A percentile compares a stretch with the other conserved stretches of the same genome.
phyloP scores from a whole-genome alignment of 1,140 invertebrate species.

The Oscheius sp. region DNA sequence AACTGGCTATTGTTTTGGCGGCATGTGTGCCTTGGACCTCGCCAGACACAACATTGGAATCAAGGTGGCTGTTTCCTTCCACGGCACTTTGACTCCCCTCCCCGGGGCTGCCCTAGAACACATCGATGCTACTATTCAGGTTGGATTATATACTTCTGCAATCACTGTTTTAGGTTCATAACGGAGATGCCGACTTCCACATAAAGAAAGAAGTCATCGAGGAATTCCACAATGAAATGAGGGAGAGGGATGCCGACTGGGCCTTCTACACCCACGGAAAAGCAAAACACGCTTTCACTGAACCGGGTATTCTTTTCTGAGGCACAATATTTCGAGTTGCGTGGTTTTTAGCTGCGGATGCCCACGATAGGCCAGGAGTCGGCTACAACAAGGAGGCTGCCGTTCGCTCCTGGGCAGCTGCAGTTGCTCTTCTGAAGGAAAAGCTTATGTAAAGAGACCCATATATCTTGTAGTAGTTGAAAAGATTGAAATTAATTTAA shows the following conservation, averaged over 20 bases:
- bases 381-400: conserved; percentile 24
- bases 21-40: conserved; percentile 52
- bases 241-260: conserved; percentile 49
- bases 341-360: conserved; percentile 23
- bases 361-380: conserved; percentile 23
- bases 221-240: conserved; percentile 47
- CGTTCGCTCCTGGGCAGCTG: conserved; percentile 16
- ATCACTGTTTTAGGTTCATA: conserved; percentile 44
- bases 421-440: conserved; percentile 1
- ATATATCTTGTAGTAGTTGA: too few species aligned
- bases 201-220: conserved; percentile 28
- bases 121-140: conserved; percentile 32
- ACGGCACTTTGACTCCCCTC: conserved; percentile 49
- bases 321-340: not conserved
- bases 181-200: conserved; percentile 52
- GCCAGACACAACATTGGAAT: conserved; percentile 45
- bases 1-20: conserved; percentile 58
- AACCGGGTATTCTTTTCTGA: conserved; percentile 29
- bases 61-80: conserved; percentile 52
- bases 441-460: not conserved
- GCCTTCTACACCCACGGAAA: conserved; percentile 45
- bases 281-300: conserved; percentile 50
- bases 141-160: not conserved
- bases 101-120: conserved; percentile 29
- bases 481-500: too few species aligned